Base-by-base conservation (phyloP, 2,797 vertebrate species). In the Coccyzus lansbergi region DNA sequence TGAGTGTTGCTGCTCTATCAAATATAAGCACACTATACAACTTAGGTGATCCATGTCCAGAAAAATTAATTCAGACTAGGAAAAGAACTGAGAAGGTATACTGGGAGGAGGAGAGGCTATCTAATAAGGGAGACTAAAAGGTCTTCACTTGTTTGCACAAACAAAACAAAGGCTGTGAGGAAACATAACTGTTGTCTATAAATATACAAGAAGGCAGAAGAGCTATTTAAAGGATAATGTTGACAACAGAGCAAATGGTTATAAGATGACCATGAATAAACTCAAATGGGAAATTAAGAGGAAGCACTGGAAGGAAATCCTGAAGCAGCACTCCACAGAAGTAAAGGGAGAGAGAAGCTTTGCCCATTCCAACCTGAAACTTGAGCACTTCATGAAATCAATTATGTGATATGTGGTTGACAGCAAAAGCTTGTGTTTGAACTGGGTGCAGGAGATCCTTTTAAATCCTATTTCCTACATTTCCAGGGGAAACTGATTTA, bases 401-500 rank as follows among this genome's bases (percentile, higher is more conserved):
- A n/a, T 90, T 94, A 83, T 8, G 13, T 60, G 56, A 90, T 2
- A 5, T 46, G 81, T 9, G 29, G 71, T 34, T 95, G 86, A 94
- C 93, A 93, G 92, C 49, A 94, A 80, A 93, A 93, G 13, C 71
- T 90, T 36, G 40, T 40, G 36, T 77, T 60, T 92, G 78, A 90
- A 92, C 58, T 86, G 92, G 44, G 62, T 77, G 81, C 68, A 71
- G 64, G 81, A 92, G 81, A 36, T 52, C 67, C 53, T 94, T 96
- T 83, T 87, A 92, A 96, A 93, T 90, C 83, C 44, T 88, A 90
- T 84, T 96, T 95, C 83, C 81, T 88, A 83, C 8, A 6, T 85
- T 96, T 90, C 46, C 78, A 90, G 36, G 62, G 71, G 56, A 88
- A 90, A 60, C 20, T 90, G 85, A 88, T 93, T 82, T 83, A 90